Evolutionary conservation across 2,113 vertebrate genomes (phyloP).

Genomic region (Macrotus californicus): DNA sequence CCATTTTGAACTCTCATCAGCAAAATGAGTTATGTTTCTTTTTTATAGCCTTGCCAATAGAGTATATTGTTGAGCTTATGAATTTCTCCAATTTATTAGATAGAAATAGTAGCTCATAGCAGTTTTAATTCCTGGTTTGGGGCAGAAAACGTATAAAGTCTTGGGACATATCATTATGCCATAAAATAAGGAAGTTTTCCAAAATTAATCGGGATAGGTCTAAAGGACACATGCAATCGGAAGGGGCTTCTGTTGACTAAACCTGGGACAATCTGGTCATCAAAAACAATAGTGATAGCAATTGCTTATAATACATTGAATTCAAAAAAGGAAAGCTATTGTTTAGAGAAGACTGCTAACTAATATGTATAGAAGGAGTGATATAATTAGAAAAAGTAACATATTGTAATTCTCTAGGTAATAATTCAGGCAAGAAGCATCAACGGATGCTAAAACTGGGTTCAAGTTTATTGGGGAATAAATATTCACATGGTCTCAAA

Average conservation of each 20-base stretch:
- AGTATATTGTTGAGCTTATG: not conserved
- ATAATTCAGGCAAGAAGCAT: not conserved
- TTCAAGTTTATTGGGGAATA: not conserved
- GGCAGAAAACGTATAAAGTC: not conserved
- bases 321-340: not conserved
- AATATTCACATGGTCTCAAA: not conserved
- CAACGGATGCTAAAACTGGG: not conserved
- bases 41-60: not conserved
- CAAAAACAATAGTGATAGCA: not conserved
- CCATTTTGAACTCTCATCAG: not conserved
- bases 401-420: not conserved
- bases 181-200: constrained; percentile 1
- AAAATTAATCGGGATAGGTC: not conserved
- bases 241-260: not conserved
- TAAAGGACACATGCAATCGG: not conserved
- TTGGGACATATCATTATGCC: not conserved
- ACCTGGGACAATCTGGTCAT: not conserved
- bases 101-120: not conserved
- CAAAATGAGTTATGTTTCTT: not conserved
- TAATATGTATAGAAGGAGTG: not conserved
- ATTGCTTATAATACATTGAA: not conserved
- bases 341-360: not conserved
- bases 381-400: not conserved
- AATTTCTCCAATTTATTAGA: not conserved
- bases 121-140: constrained; percentile 22